Conservation (phyloP, 2,113 vertebrate species). For the Oncorhynchus nerka region DNA sequence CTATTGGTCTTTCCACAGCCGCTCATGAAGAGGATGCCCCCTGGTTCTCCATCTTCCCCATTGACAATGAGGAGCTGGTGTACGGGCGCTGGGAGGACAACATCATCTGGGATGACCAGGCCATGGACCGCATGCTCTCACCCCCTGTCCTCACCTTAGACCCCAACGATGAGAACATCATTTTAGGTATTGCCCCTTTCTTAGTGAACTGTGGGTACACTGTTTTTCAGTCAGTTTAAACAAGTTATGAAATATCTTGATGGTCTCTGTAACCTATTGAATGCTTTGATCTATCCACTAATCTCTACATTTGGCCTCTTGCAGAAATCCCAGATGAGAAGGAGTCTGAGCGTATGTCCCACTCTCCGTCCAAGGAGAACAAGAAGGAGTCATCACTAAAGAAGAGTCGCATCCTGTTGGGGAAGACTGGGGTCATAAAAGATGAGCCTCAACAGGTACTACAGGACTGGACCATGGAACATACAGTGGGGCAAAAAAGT, state of each 20-base stretch:
- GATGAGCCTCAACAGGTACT: slow-evolving; percentile 95
- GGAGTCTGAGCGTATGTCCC: slow-evolving; percentile 84
- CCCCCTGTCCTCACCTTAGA: slow-evolving; percentile 93
- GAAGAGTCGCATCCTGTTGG: slow-evolving; percentile 93
- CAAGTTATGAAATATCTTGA: background rate
- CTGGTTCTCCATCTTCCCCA: slow-evolving; percentile 98
- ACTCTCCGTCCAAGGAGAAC: slow-evolving; percentile 95
- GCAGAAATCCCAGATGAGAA: slow-evolving; percentile 97
- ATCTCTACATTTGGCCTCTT: slow-evolving; percentile 10
- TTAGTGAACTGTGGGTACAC: background rate
- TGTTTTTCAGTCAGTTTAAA: background rate
- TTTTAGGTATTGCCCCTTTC: slow-evolving; percentile 81
- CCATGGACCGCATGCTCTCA: slow-evolving; percentile 83
- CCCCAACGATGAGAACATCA: slow-evolving; percentile 98
- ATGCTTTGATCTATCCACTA: background rate
- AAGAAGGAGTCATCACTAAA: slow-evolving; percentile 96
- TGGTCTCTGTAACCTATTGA: background rate
- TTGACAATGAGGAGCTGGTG: slow-evolving; percentile 94
- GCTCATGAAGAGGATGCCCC: slow-evolving; percentile 87
- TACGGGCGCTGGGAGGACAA: slow-evolving; percentile 98
- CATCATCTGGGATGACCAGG: slow-evolving; percentile 98
- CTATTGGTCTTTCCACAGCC: slow-evolving; percentile 58
- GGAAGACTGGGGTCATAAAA: slow-evolving; percentile 97
- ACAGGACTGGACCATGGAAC: background rate
- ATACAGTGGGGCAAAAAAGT: background rate